Evolutionary conservation across 1,140 invertebrate genomes (phyloP), one percentile per base, ranked within the genome.

Genomic region (Drosophila busckii): DNA sequence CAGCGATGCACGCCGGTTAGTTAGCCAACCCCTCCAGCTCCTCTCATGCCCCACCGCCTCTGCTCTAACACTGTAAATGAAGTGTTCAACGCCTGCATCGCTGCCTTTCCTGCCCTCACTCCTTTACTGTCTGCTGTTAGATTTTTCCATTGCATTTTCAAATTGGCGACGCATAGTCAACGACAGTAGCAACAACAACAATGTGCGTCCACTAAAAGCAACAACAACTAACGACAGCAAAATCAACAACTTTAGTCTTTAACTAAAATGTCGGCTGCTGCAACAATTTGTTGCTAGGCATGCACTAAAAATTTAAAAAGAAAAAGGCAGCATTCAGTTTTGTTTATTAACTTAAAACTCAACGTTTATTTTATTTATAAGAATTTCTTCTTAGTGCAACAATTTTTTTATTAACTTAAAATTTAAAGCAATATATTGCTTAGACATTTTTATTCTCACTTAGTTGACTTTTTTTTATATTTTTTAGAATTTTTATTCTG

Each of bases 111-210:
- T 52, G 56, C 56, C 45, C 19, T 8, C 32, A 54, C 31, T 45
- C 45, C n/a, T 54, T 22, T 48, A 28, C 50, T 61, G 41, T 61
- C 35, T 41, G 59, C 52, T 49, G 54, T 55, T 56, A 53, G 68
- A 49, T 55, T 65, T 62, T 70, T 70, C 52, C 61, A 70, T 53
- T 56, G 53, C 53, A 70, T 70, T 71, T 71, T 71, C 41, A 49
- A 67, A 65, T 65, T 64, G 62, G 46, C 48, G 56, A 40, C 61
- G 63, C 63, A 69, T 66, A 64, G 44, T 29, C 35, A 48, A 49
- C 59, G 56, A 20, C 48, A 60, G 10, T 19, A 54, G 12, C 38
- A 40, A 22, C 37, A 46, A 48, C 38, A 54, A 15, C 45, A 58
- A 40, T 40, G 34, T 34, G 10, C 34, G 45, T 50, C 9, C 20